A percentile compares a stretch with the other conserved stretches of the same genome.
Evolutionary conservation across 2,113 vertebrate species (phyloP).

Genomic region (Recurvirostra avosetta): DNA sequence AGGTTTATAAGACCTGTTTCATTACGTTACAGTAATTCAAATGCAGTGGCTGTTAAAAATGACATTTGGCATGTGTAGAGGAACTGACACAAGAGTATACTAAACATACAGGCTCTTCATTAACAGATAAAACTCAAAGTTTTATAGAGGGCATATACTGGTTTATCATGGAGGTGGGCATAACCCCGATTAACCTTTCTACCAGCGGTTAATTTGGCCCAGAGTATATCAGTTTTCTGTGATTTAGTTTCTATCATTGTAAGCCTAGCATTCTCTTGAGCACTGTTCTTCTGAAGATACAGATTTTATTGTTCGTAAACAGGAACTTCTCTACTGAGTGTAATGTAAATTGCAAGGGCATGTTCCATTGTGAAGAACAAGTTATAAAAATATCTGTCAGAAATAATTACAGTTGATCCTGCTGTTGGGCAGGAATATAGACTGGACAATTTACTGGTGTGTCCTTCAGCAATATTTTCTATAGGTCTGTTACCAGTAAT

Average conservation of each 20-base stretch:
- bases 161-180: not conserved
- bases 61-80: not conserved
- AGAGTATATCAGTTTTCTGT: not conserved
- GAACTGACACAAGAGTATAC: not conserved
- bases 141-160: not conserved
- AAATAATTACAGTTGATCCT: constrained; percentile 11
- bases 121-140: not conserved
- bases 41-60: not conserved
- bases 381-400: constrained; percentile 20
- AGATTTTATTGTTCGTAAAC: not conserved
- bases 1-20: not conserved
- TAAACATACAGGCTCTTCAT: not conserved
- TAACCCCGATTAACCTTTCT: not conserved
- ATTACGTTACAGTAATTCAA: not conserved
- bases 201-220: not conserved
- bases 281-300: not conserved
- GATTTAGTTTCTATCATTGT: not conserved
- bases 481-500: not conserved
- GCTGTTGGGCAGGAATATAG: not conserved
- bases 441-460: not conserved
- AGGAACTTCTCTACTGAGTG: not conserved
- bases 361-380: not conserved
- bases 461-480: not conserved
- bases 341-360: not conserved
- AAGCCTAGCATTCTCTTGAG: not conserved